Evolutionary conservation across 2,888 invertebrate genomes (phyloP), one percentile per base, ranked within the genome.

Genomic region (Odontomyia ornata): DNA sequence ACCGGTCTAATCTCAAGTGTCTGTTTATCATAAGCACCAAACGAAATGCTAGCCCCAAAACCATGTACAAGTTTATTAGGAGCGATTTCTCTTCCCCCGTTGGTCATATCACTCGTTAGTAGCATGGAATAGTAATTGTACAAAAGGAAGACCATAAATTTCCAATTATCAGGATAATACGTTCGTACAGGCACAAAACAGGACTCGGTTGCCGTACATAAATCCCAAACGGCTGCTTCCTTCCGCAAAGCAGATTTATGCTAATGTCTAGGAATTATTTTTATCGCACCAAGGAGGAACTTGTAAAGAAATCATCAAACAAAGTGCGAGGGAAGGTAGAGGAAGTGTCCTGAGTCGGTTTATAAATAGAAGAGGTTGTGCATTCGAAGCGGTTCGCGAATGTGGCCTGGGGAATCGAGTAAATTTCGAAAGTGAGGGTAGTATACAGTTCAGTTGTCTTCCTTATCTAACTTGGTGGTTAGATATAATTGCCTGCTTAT

Each of bases 171-270:
- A 76, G 78, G 76, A 73, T 78, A 78, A 78, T 78, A 76, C 78
- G 76, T 78, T 76, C 73, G 78, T 76, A 78, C 78, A 78, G 78
- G 78, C 78, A 76, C 76, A 78, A 71, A 76, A 75, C 76, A 78
- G 69, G 56, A 69, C 71, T 75, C 30, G 75, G 76, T 77, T 75
- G 77, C 77, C 65, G 43, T 47, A 75, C 77, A 78, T 78, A 77
- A 78, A 78, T 78, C 78, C 78, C 76, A 77, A 64, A 64, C 72
- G 77, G 60, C 65, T 77, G 77, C 75, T 76, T 78, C 77, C 77
- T 78, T 78, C 75, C 78, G 75, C 77, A 72, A 77, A 77, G 64
- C 78, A 78, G 78, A 78, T 78, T 78, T 78, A 78, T 78, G 78
- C 78, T 78, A 78, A 78, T 78, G 77, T 78, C 56, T 27, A 56